Conservation (phyloP, 2,888 invertebrate species). For the Fragum whitleyi region DNA sequence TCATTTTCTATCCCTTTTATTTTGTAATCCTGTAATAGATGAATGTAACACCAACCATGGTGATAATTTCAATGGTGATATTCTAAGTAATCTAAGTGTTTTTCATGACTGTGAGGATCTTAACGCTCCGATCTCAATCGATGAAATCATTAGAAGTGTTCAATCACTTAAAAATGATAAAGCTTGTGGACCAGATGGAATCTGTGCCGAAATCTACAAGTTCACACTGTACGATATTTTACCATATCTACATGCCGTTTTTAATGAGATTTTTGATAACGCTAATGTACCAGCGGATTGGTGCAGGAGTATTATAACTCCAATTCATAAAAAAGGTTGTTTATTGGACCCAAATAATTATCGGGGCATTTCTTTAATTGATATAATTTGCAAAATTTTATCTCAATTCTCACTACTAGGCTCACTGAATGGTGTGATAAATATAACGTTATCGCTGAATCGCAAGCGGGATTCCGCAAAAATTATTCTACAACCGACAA, state of each 20-base stretch:
- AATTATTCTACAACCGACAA: no score
- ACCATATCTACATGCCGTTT: background rate
- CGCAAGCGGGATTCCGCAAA: no score
- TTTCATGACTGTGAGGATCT: constrained; percentile 1
- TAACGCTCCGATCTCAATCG: background rate
- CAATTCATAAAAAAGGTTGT: constrained; percentile 14
- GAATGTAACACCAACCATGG: background rate
- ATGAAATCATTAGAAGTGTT: constrained; percentile 4
- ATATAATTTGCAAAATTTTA: constrained; percentile 29
- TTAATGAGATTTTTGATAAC: background rate
- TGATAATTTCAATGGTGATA: background rate
- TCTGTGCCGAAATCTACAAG: constrained; percentile 12
- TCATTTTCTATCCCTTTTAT: constrained; percentile 9
- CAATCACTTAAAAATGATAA: background rate
- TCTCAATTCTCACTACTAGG: background rate
- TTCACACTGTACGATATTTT: background rate
- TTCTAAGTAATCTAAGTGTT: background rate
- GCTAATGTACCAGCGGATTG: background rate
- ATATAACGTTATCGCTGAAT: constrained; percentile 8
- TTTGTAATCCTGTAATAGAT: no score
- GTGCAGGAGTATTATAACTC: constrained; percentile 11
- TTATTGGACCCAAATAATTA: constrained; percentile 34
- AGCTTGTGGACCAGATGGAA: constrained; percentile 6
- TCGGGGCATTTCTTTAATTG: constrained; percentile 39
- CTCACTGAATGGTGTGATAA: constrained; percentile 3